Base-by-base conservation (phyloP, 2,797 vertebrate species). In the Melopsittacus undulatus region DNA sequence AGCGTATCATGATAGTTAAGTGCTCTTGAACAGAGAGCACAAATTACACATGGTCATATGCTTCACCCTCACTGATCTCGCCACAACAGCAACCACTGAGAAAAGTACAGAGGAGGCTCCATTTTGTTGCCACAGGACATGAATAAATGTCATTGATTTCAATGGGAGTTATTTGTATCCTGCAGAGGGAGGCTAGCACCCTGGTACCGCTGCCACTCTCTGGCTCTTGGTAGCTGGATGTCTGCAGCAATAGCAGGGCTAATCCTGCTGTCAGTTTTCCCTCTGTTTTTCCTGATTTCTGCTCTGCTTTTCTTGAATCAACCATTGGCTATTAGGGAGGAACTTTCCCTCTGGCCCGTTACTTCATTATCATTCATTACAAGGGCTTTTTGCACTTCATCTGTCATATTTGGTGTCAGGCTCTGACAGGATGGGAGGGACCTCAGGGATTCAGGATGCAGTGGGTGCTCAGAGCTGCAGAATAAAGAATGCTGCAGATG, bases 241-340 rank as follows among this genome's bases (percentile, higher is more conserved):
- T 80, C 56, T 85, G 48, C 67, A 77, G 56, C 38, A 45, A 3
- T 13, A 62, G 24, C 52, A 68, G 42, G 61, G 38, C 45, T 82
- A 57, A 63, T 57, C 45, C 72, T 74, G 57, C 52, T 94, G 78
- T 61, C 52, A 85, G 10, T 83, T 74, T 94, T 42, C 24, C 49
- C 49, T 68, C 68, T 75, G 30, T 4, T 91, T 91, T 80, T 29
- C 6, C 72, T 63, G 32, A 8, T 83, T 52, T 89, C 13, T 78
- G 66, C 66, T 80, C 30, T 82, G 64, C 34, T 91, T 95, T 93
- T 87, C 90, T 85, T 83, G 91, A 93, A 87, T 45, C 22, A 57
- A 54, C 61, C 77, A 61, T 5, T 12, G 68, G 36, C 32, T 83
- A 27, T 83, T 68, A 87, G 43, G n/a, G 38, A 84, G 40, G 91